These are phyloP conservation scores for Daphoenositta chrysoptera DNA, from an alignment of 2,113 vertebrate species.

Conservation along the genomic window DNA sequence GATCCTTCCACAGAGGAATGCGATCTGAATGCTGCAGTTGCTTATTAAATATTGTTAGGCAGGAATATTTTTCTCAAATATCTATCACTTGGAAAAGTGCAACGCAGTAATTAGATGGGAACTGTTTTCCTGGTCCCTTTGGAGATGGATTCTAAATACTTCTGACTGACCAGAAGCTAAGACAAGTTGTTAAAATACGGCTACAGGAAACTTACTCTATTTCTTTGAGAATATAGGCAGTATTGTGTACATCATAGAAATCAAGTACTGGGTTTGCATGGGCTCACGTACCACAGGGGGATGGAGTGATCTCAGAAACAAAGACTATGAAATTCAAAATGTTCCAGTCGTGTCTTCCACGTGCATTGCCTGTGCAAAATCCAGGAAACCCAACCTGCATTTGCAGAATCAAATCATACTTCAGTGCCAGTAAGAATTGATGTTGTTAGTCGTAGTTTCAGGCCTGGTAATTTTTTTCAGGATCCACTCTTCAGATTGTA, in stretches of 20 bases:
- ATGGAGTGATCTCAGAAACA: fast-evolving
- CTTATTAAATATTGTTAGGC: background rate
- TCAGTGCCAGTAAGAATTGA: background rate
- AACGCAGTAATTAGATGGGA: background rate
- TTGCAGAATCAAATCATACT: background rate
- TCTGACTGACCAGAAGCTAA: background rate
- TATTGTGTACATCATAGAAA: background rate
- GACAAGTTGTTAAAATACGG: background rate
- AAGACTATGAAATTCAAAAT: background rate
- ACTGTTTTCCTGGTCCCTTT: background rate
- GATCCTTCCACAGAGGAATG: background rate
- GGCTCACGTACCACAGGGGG: background rate
- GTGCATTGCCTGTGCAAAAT: background rate
- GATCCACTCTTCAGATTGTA: background rate
- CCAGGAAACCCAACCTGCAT: background rate
- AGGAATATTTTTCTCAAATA: background rate
- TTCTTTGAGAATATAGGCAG: background rate
- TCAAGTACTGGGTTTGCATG: background rate
- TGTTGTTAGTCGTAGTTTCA: background rate
- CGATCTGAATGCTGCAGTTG: background rate
- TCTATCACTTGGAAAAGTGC: background rate
- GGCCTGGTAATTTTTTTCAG: background rate
- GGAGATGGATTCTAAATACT: background rate
- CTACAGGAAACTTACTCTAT: background rate
- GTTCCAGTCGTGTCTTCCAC: background rate